Evolutionary conservation across 2,113 vertebrate genomes (phyloP).

Genomic region (Dasyurus viverrinus): DNA sequence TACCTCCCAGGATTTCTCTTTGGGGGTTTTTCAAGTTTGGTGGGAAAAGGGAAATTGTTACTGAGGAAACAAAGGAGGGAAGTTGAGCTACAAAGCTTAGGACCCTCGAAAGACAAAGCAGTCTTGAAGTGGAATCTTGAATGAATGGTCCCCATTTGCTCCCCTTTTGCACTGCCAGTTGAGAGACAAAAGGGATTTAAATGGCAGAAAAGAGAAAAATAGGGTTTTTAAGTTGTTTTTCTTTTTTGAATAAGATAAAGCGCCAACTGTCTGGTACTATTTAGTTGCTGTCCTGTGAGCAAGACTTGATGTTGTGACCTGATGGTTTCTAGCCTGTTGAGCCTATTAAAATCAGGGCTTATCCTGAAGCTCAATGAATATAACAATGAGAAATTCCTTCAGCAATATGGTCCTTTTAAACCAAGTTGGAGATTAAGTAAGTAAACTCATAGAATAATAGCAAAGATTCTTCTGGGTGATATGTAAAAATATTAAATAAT

Average conservation of each 20-base stretch:
- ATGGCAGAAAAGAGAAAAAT: neutral
- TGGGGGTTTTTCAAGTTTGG: neutral
- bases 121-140: neutral
- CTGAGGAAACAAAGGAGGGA: neutral
- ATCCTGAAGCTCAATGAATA: neutral
- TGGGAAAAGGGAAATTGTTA: neutral
- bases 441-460: neutral
- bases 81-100: neutral
- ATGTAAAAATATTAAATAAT: slow-evolving; percentile 5
- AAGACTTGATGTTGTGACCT: neutral
- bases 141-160: neutral
- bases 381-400: neutral
- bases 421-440: neutral
- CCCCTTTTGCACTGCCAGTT: neutral
- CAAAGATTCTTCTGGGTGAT: neutral
- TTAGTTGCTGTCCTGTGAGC: neutral
- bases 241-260: neutral
- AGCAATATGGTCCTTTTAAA: neutral
- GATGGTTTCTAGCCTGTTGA: neutral
- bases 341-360: neutral
- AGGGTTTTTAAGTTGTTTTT: neutral
- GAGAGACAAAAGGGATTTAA: neutral
- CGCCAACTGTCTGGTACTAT: neutral
- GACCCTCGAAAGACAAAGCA: neutral
- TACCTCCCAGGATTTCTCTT: neutral